A percentile compares a stretch with the other conserved stretches of the same genome.
These are phyloP conservation scores for Scelioninae gen. 1 DNA, from an alignment of 2,888 invertebrate genomes.

Conservation along the genomic window DNA sequence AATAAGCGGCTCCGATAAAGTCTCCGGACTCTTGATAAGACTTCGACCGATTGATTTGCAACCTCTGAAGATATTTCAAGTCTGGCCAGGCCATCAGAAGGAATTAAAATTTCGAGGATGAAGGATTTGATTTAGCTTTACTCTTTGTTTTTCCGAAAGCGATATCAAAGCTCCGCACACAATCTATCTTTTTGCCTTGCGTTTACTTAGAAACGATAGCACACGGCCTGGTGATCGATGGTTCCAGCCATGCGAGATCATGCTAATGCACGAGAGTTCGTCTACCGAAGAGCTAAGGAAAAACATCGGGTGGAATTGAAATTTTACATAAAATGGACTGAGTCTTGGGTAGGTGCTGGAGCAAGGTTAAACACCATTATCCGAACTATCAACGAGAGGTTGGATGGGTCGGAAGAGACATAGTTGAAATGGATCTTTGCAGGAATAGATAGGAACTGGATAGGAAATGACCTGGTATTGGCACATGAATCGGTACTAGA, in stretches of 20 bases:
- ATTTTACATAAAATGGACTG: slow-evolving; percentile 42
- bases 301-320: slow-evolving; percentile 39
- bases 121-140: slow-evolving; percentile 25
- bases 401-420: background rate
- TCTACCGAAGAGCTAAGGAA: slow-evolving; percentile 39
- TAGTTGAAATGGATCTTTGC: background rate
- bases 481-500: background rate
- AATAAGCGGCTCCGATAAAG: slow-evolving; percentile 73
- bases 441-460: background rate
- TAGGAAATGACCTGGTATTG: background rate
- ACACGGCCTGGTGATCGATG: slow-evolving; percentile 56
- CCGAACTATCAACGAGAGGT: slow-evolving; percentile 1
- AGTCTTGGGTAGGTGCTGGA: too few species aligned
- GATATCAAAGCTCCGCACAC: slow-evolving; percentile 20
- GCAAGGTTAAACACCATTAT: slow-evolving; percentile 47
- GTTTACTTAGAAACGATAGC: slow-evolving; percentile 58
- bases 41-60: slow-evolving; percentile 68
- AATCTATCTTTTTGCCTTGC: slow-evolving; percentile 39
- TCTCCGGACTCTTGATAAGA: slow-evolving; percentile 65
- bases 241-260: slow-evolving; percentile 56
- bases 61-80: slow-evolving; percentile 25
- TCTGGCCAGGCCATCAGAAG: slow-evolving; percentile 1
- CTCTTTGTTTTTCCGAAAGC: slow-evolving; percentile 22
- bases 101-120: slow-evolving; percentile 48
- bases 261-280: slow-evolving; percentile 51